These are phyloP conservation scores for Nymphalis io DNA, from an alignment of 1,140 invertebrate genomes.

Conservation along the genomic window DNA sequence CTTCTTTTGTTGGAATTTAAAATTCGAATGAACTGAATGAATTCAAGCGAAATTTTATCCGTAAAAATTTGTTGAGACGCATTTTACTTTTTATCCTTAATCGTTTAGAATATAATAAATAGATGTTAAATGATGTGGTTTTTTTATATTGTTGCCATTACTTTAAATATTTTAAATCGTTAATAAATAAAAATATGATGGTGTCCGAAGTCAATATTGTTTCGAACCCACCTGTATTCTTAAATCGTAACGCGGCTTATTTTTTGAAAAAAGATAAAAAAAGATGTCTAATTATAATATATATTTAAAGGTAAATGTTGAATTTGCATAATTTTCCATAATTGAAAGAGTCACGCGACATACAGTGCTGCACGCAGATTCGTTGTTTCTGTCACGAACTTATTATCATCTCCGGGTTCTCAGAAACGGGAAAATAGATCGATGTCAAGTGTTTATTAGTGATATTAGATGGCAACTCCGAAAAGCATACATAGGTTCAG, in stretches of 20 bases:
- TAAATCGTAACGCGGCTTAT: neutral
- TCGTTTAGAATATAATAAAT: conserved; percentile 21
- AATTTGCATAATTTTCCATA: conserved; percentile 31
- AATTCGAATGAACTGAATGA: conserved; percentile 68
- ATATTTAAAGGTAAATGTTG: conserved; percentile 22
- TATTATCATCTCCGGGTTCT: conserved; percentile 24
- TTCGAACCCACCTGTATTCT: neutral
- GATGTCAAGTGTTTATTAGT: conserved; percentile 72
- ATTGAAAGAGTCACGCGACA: conserved; percentile 32
- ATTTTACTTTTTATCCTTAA: conserved; percentile 29
- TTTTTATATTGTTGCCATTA: neutral
- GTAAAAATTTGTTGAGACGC: conserved; percentile 47
- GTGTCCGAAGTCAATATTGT: neutral
- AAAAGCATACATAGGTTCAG: conserved; percentile 68
- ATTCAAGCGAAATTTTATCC: conserved; percentile 53
- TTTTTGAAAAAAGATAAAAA: conserved; percentile 11
- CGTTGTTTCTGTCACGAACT: conserved; percentile 29
- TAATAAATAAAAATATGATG: conserved; percentile 2
- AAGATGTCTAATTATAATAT: conserved; percentile 19
- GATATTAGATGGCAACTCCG: conserved; percentile 63
- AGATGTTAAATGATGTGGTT: conserved; percentile 6
- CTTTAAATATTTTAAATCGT: neutral
- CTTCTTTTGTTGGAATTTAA: conserved; percentile 69
- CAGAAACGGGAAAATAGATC: conserved; percentile 44
- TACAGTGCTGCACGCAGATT: conserved; percentile 12